Base-by-base conservation (phyloP, 2,797 vertebrate species). In the Buceros bicornis region DNA sequence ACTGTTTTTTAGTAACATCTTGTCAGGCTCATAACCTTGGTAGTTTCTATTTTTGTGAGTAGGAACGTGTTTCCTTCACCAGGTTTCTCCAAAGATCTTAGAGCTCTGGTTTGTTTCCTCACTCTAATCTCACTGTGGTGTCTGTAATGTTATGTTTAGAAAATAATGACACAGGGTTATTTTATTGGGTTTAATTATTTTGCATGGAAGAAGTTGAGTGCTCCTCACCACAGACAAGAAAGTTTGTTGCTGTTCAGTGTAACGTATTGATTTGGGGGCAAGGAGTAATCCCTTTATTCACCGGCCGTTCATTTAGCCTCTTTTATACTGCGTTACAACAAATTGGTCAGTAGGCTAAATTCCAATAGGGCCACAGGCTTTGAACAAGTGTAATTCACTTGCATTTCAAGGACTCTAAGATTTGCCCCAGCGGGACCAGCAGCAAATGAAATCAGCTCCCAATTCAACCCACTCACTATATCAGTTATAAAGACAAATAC, bases 401-500 rank as follows among this genome's bases (percentile, higher is more conserved):
- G 62, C 48, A 53, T 93, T 89, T 84, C 58, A 67, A 31, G 56
- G 62, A 53, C 66, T 61, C 13, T 25, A 65, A 67, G 60, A 82
- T 91, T 66, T 87, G 33, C 25, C 50, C 57, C 64, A 86, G 58
- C 1, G 5, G 72, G 80, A 72, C 66, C 47, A 74, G 37, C 43
- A 80, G 45, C 37, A 93, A 93, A 95, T 87, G 37, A 87, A 93
- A 94, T 74, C 74, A 61, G 48, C 13, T 96, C 33, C 54, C 24
- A 56, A 54, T 82, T 25, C 83, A 77, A 67, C n/a, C 33, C 12
- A 0, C 29, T 94, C 81, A 50, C 71, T 57, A 2, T 35, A 21
- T 71, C 0, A 0, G 67, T 97, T 97, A 95, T 92, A 92, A 95
- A 95, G 95, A 95, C 78, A 95, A 96, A 96, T 80, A 92, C 45